Conservation (phyloP, 2,797 vertebrate species). For the Acanthurus tractus region DNA sequence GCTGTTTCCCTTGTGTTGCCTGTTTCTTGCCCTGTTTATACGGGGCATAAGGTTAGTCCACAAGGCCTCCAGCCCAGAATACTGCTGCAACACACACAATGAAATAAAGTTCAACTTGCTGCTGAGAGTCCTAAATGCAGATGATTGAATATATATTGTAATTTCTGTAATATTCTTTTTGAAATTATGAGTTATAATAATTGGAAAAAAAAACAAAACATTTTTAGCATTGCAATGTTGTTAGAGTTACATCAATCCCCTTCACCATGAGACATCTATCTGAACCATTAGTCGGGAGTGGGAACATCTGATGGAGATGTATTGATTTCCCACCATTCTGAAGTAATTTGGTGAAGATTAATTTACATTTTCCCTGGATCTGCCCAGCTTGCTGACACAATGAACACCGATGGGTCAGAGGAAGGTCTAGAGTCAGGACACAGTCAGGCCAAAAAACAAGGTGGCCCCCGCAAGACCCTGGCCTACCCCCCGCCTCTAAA, state of each 20-base stretch:
- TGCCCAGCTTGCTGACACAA: conserved; percentile 68
- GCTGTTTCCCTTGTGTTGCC: conserved; percentile 69
- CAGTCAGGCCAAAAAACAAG: conserved; percentile 46
- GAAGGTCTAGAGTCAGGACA: conserved; percentile 61
- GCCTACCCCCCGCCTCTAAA: conserved; percentile 80
- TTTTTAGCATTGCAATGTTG: conserved; percentile 24
- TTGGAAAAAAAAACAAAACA: background rate
- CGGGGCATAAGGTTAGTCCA: conserved; percentile 65
- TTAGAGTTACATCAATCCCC: conserved; percentile 34
- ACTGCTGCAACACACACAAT: conserved; percentile 46
- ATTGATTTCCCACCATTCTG: conserved; percentile 70
- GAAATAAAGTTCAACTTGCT: conserved; percentile 27
- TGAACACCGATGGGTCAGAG: conserved; percentile 73
- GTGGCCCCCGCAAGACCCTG: conserved; percentile 59
- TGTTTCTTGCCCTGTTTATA: conserved; percentile 68
- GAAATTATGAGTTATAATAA: conserved; percentile 5
- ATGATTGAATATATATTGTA: conserved; percentile 20
- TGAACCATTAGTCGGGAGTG: conserved; percentile 49
- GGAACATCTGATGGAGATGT: conserved; percentile 59
- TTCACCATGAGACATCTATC: conserved; percentile 44
- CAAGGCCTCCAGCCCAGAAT: conserved; percentile 71
- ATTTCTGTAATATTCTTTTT: conserved; percentile 5
- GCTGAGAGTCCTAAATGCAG: conserved; percentile 23
- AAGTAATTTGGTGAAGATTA: conserved; percentile 80
- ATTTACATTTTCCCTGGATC: conserved; percentile 70